These are phyloP conservation scores for Trichogramma pretiosum DNA, from an alignment of 1,140 invertebrate genomes.

Conservation along the genomic window DNA sequence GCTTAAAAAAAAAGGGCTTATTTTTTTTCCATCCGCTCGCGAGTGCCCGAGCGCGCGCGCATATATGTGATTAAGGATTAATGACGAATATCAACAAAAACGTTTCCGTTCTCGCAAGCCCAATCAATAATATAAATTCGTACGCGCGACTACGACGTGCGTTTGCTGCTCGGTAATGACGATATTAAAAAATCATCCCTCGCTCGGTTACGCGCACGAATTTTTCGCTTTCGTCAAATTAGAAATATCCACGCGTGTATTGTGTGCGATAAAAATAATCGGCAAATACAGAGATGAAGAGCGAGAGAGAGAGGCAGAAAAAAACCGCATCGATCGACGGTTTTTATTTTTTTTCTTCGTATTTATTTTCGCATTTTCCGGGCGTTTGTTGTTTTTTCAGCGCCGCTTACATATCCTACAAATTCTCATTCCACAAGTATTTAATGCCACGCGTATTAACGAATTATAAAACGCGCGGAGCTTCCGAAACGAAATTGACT, in stretches of 20 bases:
- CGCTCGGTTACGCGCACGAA: constrained; percentile 24
- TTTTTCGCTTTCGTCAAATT: constrained; percentile 35
- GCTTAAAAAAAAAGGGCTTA: constrained; percentile 12
- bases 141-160: constrained; percentile 37
- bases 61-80: constrained; percentile 40
- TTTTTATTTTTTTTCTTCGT: constrained; percentile 9
- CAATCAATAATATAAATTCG: constrained; percentile 14
- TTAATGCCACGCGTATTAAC: constrained; percentile 14
- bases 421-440: constrained; percentile 9
- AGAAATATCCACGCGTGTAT: constrained; percentile 34
- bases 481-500: constrained; percentile 10
- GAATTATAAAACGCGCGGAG: constrained; percentile 9
- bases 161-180: too few relatives aligned
- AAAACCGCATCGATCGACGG: constrained; percentile 14
- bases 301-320: too few relatives aligned
- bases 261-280: constrained; percentile 6
- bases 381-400: constrained; percentile 6
- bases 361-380: constrained; percentile 19
- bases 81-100: constrained; percentile 41
- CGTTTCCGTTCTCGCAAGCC: constrained; percentile 15
- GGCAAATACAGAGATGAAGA: constrained; percentile 18
- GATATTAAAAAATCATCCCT: constrained; percentile 40
- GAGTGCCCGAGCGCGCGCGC: constrained; percentile 22
- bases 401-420: not conserved
- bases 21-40: constrained; percentile 19